phyloP scores from a whole-genome alignment of 2,797 vertebrate genomes.

The Sebastes umbrosus region DNA sequence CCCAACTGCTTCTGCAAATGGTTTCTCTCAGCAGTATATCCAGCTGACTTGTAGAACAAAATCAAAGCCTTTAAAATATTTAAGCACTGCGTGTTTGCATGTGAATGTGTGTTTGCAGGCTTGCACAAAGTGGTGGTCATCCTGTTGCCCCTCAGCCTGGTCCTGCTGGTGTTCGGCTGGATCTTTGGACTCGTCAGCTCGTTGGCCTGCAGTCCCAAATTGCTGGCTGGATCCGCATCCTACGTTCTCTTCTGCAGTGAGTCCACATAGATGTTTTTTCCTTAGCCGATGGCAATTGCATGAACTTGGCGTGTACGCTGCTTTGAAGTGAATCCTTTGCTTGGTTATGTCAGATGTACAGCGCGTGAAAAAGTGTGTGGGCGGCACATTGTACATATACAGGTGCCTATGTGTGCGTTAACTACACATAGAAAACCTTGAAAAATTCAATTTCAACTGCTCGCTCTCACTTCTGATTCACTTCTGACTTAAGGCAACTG shows the following conservation, averaged over 20 bases:
- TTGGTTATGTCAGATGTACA: neutral
- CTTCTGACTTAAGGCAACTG: neutral
- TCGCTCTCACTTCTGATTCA: neutral
- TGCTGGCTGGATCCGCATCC: conserved; percentile 76
- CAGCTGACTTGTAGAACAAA: neutral
- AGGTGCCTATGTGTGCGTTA: neutral
- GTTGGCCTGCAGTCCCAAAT: conserved; percentile 72
- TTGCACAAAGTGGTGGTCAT: conserved; percentile 83
- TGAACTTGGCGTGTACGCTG: neutral
- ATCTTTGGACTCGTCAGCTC: conserved; percentile 84
- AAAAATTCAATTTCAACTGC: neutral
- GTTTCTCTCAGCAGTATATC: neutral
- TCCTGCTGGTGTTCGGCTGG: conserved; percentile 83
- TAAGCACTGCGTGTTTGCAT: neutral
- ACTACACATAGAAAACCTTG: neutral
- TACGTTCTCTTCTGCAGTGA: conserved; percentile 86
- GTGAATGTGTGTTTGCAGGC: conserved; percentile 62
- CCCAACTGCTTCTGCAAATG: conserved; percentile 2
- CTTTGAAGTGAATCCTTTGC: neutral
- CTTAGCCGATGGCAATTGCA: neutral
- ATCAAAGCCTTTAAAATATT: neutral
- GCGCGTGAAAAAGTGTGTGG: neutral
- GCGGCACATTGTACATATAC: neutral
- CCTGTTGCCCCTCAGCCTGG: conserved; percentile 82
- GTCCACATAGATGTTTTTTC: conserved; percentile 39